These are phyloP conservation scores for Stichodactyla helianthus DNA, from an alignment of 64 coral and sea anemone genomes.

Conservation along the genomic window DNA sequence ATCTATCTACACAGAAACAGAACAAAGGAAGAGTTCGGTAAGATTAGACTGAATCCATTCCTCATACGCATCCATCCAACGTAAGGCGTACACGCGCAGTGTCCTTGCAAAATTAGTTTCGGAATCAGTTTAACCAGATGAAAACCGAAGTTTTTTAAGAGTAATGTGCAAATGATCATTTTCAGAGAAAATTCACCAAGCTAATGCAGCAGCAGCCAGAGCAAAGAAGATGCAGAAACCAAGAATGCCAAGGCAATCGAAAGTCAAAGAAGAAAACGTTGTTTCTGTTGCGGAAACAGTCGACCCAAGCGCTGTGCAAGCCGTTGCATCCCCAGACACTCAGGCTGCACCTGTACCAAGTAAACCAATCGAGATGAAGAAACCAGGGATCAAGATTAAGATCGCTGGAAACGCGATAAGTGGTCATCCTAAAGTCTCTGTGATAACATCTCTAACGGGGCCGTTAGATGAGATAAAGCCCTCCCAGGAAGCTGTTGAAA, in stretches of 20 bases:
- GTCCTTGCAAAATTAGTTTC: no score
- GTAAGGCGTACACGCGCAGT: no score
- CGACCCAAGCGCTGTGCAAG: conserved; percentile 23
- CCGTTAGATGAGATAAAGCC: background rate
- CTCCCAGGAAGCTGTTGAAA: background rate
- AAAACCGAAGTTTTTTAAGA: no score
- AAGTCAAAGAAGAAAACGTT: background rate
- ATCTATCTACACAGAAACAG: conserved; percentile 86
- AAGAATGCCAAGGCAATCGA: conserved; percentile 61
- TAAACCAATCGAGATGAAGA: conserved; percentile 40
- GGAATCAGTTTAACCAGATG: no score
- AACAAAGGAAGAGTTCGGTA: conserved; percentile 95
- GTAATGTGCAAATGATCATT: background rate
- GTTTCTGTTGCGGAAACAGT: background rate
- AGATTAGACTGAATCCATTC: background rate
- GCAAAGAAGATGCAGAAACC: conserved; percentile 92
- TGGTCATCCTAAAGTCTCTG: conserved; percentile 33
- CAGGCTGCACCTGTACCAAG: background rate
- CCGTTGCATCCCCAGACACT: background rate
- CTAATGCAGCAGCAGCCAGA: conserved; percentile 89
- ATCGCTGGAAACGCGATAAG: conserved; percentile 44
- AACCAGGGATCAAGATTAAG: conserved; percentile 49
- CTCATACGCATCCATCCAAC: background rate
- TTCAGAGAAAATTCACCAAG: conserved; percentile 97
- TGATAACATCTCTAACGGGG: background rate